Evolutionary conservation across 2,113 vertebrate species (phyloP).

Genomic region (Toxotes chatareus): DNA sequence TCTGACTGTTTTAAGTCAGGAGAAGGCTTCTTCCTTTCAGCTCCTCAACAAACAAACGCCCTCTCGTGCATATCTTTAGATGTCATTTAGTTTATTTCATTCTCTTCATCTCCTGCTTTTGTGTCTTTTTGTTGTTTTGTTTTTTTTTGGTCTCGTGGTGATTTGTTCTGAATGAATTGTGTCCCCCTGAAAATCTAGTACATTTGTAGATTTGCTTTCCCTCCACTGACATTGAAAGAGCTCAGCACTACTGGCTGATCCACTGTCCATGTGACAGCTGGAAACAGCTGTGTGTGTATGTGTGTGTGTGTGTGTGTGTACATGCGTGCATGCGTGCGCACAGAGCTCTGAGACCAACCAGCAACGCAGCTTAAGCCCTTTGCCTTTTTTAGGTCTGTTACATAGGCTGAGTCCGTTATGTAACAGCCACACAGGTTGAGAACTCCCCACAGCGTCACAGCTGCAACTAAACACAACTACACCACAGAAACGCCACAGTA

Average conservation of each 20-base stretch:
- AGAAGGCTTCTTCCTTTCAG: constrained; percentile 18
- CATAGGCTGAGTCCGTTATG: constrained; percentile 73
- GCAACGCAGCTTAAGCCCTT: constrained; percentile 71
- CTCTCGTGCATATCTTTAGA: constrained; percentile 5
- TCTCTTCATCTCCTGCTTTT: neutral
- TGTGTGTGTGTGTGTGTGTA: too few species aligned
- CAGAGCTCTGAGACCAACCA: constrained; percentile 35
- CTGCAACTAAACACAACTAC: constrained; percentile 44
- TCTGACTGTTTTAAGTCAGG: constrained; percentile 5
- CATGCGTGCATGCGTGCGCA: neutral
- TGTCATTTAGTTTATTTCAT: neutral
- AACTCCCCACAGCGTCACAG: constrained; percentile 61
- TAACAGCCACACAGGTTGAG: constrained; percentile 70
- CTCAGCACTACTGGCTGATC: constrained; percentile 1
- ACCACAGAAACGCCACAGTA: constrained; percentile 40
- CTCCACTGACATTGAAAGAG: constrained; percentile 14
- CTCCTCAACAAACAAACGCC: constrained; percentile 28
- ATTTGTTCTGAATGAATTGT: constrained; percentile 37
- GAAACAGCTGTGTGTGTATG: constrained; percentile 51
- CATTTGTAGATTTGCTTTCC: neutral
- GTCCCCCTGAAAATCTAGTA: constrained; percentile 2
- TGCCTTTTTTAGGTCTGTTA: constrained; percentile 75
- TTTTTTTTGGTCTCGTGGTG: neutral
- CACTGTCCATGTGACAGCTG: constrained; percentile 52
- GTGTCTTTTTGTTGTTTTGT: neutral